Conservation (phyloP, 2,888 invertebrate species). For the Aphidoletes aphidimyza region DNA sequence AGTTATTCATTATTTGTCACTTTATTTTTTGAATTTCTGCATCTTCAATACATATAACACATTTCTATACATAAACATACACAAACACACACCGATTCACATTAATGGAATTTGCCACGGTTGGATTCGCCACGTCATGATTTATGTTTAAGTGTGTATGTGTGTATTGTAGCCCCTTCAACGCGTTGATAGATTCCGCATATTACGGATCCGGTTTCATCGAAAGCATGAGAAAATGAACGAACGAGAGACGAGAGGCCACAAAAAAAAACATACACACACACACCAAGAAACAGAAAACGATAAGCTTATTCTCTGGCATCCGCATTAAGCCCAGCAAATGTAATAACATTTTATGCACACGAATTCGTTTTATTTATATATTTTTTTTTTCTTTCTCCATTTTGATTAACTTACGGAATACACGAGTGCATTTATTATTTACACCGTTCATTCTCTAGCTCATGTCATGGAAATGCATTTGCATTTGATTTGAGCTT, state of each 20-base stretch:
- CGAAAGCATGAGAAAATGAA: background rate
- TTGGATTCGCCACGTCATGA: conserved; percentile 5
- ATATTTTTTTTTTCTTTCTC: background rate
- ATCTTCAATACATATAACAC: background rate
- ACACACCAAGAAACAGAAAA: no score
- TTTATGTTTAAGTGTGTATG: no score
- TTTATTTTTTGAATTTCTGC: background rate
- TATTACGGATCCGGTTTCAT: conserved; percentile 21
- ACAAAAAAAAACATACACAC: no score
- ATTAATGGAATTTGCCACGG: background rate
- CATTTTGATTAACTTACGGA: conserved; percentile 29
- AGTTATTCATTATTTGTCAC: conserved; percentile 45
- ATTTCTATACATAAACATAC: no score
- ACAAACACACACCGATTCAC: background rate
- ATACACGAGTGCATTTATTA: conserved; percentile 22
- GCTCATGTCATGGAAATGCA: conserved; percentile 30
- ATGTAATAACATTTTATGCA: conserved; percentile 1
- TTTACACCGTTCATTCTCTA: conserved; percentile 11
- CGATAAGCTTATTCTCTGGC: conserved; percentile 13
- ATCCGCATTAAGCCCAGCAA: conserved; percentile 18
- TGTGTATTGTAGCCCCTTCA: conserved; percentile 44
- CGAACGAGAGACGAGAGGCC: background rate
- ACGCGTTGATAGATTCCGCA: conserved; percentile 29
- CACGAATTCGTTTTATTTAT: background rate
- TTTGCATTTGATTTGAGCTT: conserved; percentile 40